phyloP scores from a whole-genome alignment of 1,140 invertebrate genomes.

The Aphelenchoides besseyi region DNA sequence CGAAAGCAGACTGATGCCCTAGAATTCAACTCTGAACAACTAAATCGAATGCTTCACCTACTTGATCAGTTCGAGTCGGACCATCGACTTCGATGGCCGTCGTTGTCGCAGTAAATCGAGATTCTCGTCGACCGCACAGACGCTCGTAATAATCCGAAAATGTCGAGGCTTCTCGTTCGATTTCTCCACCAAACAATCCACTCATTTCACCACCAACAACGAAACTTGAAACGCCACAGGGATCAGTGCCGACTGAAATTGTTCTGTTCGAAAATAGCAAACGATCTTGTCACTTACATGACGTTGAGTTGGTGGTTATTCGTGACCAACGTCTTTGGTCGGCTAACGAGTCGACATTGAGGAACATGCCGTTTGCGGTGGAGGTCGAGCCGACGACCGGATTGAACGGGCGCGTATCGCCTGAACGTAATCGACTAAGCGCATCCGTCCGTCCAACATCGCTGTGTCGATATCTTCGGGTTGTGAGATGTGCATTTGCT shows the following conservation, averaged over 20 bases:
- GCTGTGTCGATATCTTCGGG: background rate
- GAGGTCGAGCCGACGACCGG: background rate
- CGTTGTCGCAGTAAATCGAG: background rate
- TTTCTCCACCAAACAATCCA: background rate
- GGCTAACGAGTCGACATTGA: background rate
- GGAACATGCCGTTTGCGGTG: background rate
- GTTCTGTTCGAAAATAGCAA: no score
- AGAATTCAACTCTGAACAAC: background rate
- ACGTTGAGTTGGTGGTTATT: background rate
- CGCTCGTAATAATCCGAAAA: background rate
- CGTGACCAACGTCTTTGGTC: background rate
- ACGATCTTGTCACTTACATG: no score
- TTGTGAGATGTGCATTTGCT: background rate
- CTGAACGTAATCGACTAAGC: background rate
- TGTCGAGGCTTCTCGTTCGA: slow-evolving; percentile 1
- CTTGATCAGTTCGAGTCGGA: background rate
- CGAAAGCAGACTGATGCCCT: background rate
- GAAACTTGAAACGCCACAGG: background rate
- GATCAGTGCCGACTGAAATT: background rate
- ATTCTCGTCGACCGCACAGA: background rate
- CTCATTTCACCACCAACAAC: background rate
- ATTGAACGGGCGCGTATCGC: slow-evolving; percentile 3
- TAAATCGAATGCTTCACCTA: background rate
- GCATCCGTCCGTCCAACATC: background rate
- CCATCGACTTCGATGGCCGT: background rate